Conservation (phyloP, 2,113 vertebrate genomes). For the Oryzias melastigma region DNA sequence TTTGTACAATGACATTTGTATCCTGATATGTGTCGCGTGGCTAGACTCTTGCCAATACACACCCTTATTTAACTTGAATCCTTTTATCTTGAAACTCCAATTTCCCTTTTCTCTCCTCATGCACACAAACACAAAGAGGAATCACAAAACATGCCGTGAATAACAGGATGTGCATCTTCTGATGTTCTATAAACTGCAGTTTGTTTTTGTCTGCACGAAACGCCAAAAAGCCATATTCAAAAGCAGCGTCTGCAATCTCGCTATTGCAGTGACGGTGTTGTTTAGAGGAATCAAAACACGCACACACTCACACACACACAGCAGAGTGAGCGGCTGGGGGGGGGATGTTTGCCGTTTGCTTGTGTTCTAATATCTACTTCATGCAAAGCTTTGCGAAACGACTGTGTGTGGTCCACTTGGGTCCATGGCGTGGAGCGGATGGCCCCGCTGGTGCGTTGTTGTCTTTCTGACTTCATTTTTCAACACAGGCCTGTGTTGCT, state of each 20-base stretch:
- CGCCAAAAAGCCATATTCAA: slow-evolving; percentile 35
- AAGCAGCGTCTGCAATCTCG: slow-evolving; percentile 47
- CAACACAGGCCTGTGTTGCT: slow-evolving; percentile 72
- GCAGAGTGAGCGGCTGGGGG: slow-evolving; percentile 25
- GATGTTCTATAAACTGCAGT: slow-evolving; percentile 33
- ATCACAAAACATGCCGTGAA: slow-evolving; percentile 53
- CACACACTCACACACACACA: slow-evolving; percentile 37
- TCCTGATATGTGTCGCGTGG: too few relatives aligned
- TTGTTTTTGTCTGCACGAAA: slow-evolving; percentile 46
- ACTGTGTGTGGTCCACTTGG: slow-evolving; percentile 76
- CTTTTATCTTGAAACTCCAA: slow-evolving; percentile 28
- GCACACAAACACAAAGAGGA: slow-evolving; percentile 46
- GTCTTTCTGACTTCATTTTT: slow-evolving; percentile 75
- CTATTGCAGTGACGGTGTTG: slow-evolving; percentile 55
- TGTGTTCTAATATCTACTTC: slow-evolving; percentile 73
- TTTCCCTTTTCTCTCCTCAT: slow-evolving; percentile 25
- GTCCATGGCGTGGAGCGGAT: slow-evolving; percentile 46
- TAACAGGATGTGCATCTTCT: slow-evolving; percentile 53
- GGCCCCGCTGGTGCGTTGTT: slow-evolving; percentile 58
- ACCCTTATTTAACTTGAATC: slow-evolving; percentile 1
- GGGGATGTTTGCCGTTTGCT: slow-evolving; percentile 62
- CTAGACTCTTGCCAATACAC: too few relatives aligned
- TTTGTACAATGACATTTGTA: too few relatives aligned
- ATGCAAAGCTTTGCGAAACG: slow-evolving; percentile 54
- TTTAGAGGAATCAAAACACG: slow-evolving; percentile 61